Evolutionary conservation across 2,797 vertebrate species (phyloP).

Genomic region (Acomys russatus): DNA sequence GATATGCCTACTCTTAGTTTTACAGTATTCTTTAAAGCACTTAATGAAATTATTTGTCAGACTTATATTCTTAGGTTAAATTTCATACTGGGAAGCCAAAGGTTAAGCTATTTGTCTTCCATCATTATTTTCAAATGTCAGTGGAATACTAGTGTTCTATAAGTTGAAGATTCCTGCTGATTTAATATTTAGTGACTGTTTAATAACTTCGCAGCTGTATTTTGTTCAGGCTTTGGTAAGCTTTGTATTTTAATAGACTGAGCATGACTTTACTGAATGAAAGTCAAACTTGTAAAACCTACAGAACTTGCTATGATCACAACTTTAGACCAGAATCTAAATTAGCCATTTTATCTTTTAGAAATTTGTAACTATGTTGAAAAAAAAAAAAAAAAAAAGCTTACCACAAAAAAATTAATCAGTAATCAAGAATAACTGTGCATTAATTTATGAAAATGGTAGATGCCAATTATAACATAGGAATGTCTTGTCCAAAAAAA

Average conservation of each 20-base stretch:
- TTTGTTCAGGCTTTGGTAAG: constrained; percentile 33
- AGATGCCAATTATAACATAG: background rate
- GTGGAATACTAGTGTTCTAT: constrained; percentile 12
- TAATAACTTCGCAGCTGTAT: background rate
- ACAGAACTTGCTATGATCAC: constrained; percentile 18
- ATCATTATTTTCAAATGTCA: constrained; percentile 6
- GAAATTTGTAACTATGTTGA: constrained; percentile 17
- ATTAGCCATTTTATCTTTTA: constrained; percentile 39
- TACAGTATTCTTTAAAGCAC: background rate
- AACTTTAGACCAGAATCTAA: background rate
- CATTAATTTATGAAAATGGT: constrained; percentile 2
- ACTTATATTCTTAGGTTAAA: constrained; percentile 23
- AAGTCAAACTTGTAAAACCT: background rate
- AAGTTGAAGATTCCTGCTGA: background rate
- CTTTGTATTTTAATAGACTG: constrained; percentile 49
- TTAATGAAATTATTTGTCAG: background rate
- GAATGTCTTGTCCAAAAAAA: background rate
- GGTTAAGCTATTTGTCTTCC: constrained; percentile 11
- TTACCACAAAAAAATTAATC: background rate
- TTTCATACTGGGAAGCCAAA: background rate
- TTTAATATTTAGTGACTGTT: background rate
- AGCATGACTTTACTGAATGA: constrained; percentile 49
- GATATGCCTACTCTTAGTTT: background rate
- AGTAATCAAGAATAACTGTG: background rate
- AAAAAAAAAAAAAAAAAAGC: background rate